Base-by-base conservation (phyloP, 2,888 invertebrate genomes). In the Macrophya alboannulata region DNA sequence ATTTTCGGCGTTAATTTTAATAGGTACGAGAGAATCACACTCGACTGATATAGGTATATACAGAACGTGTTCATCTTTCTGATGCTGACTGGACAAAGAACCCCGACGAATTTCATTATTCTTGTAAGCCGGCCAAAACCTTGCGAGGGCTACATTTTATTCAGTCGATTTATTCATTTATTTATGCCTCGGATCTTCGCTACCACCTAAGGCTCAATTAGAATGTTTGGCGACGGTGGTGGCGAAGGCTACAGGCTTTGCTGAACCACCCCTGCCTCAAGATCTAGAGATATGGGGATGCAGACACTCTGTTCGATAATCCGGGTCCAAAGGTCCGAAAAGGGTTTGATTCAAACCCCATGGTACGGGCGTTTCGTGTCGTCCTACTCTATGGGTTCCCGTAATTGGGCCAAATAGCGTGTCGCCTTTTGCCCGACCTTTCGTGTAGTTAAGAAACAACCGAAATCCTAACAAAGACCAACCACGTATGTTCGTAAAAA, bases 241-340 rank as follows among this genome's bases (percentile, higher is more conserved):
- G 81, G 62, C 62, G 81, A 81, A 62, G 40, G 77, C 21, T 40
- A 21, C 21, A 43, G 59, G 59, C 59, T 62, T 43, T 17, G 21
- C 62, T 81, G 17, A 40, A 9, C 77, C 71, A 77, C 79, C 79
- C 59, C 21, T 40, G 43, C 12, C 62, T 81, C 43, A 62, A 81
- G 81, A 81, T 81, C 81, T 2, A 40, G 62, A 81, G 81, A 81
- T 81, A 59, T 62, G 62, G 81, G 81, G 81, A 81, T 62, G 59
- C 51, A 62, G 81, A 81, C 62, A 81, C 62, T 81, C 81, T 81
- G 81, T 81, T 81, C 81, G 81, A 51, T 81, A 81, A 81, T 81
- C 81, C 62, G 81, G 81, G 81, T 81, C 81, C 62, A 81, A 62
- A 81, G 81, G 81, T 81, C 81, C 81, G 62, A 81, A 81, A 81